phyloP scores from a whole-genome alignment of 2,113 vertebrate genomes.

The Crotalus helleri region DNA sequence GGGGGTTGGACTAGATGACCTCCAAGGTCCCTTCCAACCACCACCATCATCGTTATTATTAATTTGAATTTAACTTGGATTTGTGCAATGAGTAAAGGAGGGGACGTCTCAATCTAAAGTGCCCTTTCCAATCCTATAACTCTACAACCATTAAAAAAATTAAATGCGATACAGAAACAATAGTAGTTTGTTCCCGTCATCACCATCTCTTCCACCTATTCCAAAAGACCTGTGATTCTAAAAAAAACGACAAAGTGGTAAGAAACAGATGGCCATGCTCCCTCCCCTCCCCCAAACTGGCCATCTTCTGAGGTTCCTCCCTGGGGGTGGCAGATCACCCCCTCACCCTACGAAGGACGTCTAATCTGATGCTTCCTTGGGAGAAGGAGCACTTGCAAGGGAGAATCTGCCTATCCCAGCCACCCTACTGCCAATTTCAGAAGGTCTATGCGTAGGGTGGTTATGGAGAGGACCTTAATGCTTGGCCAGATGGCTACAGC shows the following conservation, averaged over 20 bases:
- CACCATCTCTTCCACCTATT: too few relatives aligned
- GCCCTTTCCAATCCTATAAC: not conserved
- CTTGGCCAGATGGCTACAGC: not conserved
- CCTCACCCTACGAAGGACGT: not conserved
- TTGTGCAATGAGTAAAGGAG: too few relatives aligned
- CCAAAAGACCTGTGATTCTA: not conserved
- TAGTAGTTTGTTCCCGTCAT: too few relatives aligned
- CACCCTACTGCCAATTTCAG: not conserved
- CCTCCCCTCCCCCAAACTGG: not conserved
- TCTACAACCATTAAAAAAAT: too few relatives aligned
- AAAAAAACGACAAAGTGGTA: not conserved
- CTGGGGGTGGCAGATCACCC: conserved; percentile 34
- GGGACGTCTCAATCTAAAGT: not conserved
- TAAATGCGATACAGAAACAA: too few relatives aligned
- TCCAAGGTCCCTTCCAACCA: too few relatives aligned
- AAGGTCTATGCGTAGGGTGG: not conserved
- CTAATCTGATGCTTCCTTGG: not conserved
- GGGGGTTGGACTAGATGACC: too few relatives aligned
- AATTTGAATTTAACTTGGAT: too few relatives aligned
- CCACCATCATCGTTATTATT: too few relatives aligned
- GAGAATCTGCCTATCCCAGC: not conserved
- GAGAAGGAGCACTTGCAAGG: not conserved
- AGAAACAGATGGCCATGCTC: not conserved
- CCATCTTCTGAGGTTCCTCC: not conserved
- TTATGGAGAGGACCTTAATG: too few relatives aligned